Base-by-base conservation (phyloP, 2,888 invertebrate species). In the Cryptocheilus praepositus region DNA sequence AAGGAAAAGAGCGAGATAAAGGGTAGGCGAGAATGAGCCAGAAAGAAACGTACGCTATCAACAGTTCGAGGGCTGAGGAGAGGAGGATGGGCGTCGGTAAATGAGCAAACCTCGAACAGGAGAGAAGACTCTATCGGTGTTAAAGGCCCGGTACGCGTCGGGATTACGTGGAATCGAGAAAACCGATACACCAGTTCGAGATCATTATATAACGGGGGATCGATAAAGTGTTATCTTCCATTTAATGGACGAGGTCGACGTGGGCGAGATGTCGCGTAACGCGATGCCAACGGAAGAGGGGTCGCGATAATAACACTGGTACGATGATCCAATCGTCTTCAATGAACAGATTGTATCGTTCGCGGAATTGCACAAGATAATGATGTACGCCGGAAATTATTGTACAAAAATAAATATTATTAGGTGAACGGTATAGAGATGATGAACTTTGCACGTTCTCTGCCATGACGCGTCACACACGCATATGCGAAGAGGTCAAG, bases 81-180 rank as follows among this genome's bases (percentile, higher is more conserved):
- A 66, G 61, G 54, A 59, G 44, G 58, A 61, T 61, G 53, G 73
- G 57, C 44, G 25, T 51, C 58, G 46, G 59, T 61, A 64, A 73
- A 71, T 62, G 70, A 59, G 61, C 22, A 51, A 70, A 54, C 63
- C 22, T 52, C 49, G 73, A 44, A 62, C 22, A 45, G 71, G 63
- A 66, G 61, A 57, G 72, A 70, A 79, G 74, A 55, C 79, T 71
- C 71, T 74, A 64, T 69, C 68, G 55, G 59, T 67, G 59, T 51
- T 49, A 55, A 65, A 69, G 70, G 71, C 72, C 68, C 70, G 55
- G 65, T 65, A 67, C 62, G 19, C 64, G 61, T 62, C 19, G 55
- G 62, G 62, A 51, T 67, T 70, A 74, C 66, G 52, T 25, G 56
- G 70, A 76, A 70, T 61, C 65, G 59, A 64, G 67, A 60, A 73